phyloP scores from a whole-genome alignment of 2,113 vertebrate genomes.

The Triplophysa tibetana region DNA sequence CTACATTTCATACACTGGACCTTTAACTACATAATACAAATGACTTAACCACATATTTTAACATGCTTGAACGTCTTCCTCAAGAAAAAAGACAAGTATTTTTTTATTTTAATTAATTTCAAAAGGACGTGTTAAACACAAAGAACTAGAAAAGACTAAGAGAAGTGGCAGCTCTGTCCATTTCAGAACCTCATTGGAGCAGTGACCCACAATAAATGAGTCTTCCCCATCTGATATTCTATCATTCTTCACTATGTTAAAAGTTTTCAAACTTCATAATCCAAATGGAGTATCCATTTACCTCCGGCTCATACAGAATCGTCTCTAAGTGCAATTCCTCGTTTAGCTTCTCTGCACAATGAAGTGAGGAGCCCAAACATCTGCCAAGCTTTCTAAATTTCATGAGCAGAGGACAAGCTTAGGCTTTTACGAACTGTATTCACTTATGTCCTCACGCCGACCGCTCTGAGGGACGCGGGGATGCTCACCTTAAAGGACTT shows the following conservation, averaged over 20 bases:
- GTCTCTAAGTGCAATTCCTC: slow-evolving; percentile 53
- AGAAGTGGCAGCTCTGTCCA: neutral
- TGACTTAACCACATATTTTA: neutral
- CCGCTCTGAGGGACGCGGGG: neutral
- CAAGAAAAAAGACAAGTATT: neutral
- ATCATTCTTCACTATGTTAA: neutral
- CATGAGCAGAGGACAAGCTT: slow-evolving; percentile 57
- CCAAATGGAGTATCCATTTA: slow-evolving; percentile 23
- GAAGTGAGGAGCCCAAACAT: slow-evolving; percentile 44
- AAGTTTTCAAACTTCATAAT: slow-evolving; percentile 7
- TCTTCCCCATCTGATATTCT: neutral
- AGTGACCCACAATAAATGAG: neutral
- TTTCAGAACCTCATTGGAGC: neutral
- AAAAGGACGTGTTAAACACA: neutral
- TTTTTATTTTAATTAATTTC: neutral
- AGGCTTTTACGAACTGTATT: slow-evolving; percentile 53
- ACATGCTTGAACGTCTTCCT: neutral
- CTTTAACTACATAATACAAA: too few relatives aligned
- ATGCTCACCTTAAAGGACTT: slow-evolving; percentile 30
- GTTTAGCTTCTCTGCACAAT: slow-evolving; percentile 48
- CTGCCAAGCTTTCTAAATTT: slow-evolving; percentile 55
- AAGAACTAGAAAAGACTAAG: neutral
- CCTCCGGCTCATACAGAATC: slow-evolving; percentile 15
- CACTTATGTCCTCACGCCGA: slow-evolving; percentile 21
- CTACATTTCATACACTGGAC: too few relatives aligned